Base-by-base conservation (phyloP, 2,888 invertebrate species). In the Xanthorhoe designata region DNA sequence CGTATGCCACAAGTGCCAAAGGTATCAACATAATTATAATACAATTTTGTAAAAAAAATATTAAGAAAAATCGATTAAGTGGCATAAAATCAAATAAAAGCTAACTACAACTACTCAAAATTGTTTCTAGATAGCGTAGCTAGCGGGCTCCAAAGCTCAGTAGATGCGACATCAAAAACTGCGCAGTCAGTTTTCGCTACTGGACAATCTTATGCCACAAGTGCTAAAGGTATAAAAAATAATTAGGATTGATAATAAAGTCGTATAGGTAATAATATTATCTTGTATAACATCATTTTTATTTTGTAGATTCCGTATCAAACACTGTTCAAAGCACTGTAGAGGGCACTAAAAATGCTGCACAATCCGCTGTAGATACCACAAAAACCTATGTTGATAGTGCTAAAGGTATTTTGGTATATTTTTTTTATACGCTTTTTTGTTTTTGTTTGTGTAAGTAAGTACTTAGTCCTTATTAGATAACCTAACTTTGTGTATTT, bases 101-200 rank as follows among this genome's bases (percentile, higher is more conserved):
- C 4, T 24, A 3, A 24, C 1, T 24, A n/a, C 24, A 24, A 24
- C 24, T 24, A 24, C 24, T 24, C 1, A 24, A 24, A 24, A 24
- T 4, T 24, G 24, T 24, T 61, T 86, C 84, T 88, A 89, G 89
- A 89, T 78, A 81, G 85, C 35, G 79, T 89, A 74, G 78, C 84
- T 60, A 85, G 79, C 69, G 77, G 78, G 61, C 55, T 79, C 64
- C 75, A 80, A 54, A 81, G 78, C 71, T 86, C 90, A 56, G 63
- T 83, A 78, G 83, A 83, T 69, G 77, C 74, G 0, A 82, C 87
- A 68, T 82, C 86, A 7, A 32, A 32, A 7, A 71, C 80, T 19
- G 77, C 82, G 19, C 79, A 81, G 57, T 79, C 82, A 8, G 80
- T 82, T 60, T 64, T 79, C 61, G 80, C 81, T 61, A 78, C 78